Evolutionary conservation across 1,140 invertebrate genomes (phyloP).

Genomic region (Belonocnema kinseyi): DNA sequence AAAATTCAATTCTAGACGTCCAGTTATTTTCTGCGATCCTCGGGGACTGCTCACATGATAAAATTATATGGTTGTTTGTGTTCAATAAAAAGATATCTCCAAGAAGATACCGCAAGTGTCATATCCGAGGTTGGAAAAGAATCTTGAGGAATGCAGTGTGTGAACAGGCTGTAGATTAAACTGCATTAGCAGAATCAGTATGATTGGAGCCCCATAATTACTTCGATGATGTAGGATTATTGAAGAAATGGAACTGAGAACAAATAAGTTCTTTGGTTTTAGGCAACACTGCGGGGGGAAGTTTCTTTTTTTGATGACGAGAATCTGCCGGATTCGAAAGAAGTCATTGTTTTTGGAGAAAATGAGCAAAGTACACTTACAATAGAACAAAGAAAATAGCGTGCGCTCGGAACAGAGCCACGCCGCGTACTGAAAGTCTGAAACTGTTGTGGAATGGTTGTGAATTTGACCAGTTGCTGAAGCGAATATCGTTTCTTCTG

Average conservation of each 20-base stretch:
- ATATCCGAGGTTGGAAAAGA: too few relatives aligned
- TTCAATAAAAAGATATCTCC: too few relatives aligned
- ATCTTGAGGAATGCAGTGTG: neutral
- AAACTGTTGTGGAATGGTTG: too few relatives aligned
- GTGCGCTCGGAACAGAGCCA: conserved; percentile 18
- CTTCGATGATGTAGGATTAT: neutral
- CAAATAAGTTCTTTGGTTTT: neutral
- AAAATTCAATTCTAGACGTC: neutral
- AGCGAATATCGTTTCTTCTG: too few relatives aligned
- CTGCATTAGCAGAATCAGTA: neutral
- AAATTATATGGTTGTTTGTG: too few relatives aligned
- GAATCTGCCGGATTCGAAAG: neutral
- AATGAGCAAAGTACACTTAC: neutral
- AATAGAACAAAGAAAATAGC: neutral
- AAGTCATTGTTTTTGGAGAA: conserved; percentile 3
- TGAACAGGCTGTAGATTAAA: conserved; percentile 4
- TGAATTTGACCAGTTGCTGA: too few relatives aligned
- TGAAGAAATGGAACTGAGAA: neutral
- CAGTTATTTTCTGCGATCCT: neutral
- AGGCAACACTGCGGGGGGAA: neutral
- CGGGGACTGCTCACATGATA: too few relatives aligned
- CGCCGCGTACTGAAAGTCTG: neutral
- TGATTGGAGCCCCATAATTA: neutral
- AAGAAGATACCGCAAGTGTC: too few relatives aligned
- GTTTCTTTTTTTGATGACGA: neutral